Conservation (phyloP, 2,797 vertebrate species). For the Ctenopoma kingsleyae region DNA sequence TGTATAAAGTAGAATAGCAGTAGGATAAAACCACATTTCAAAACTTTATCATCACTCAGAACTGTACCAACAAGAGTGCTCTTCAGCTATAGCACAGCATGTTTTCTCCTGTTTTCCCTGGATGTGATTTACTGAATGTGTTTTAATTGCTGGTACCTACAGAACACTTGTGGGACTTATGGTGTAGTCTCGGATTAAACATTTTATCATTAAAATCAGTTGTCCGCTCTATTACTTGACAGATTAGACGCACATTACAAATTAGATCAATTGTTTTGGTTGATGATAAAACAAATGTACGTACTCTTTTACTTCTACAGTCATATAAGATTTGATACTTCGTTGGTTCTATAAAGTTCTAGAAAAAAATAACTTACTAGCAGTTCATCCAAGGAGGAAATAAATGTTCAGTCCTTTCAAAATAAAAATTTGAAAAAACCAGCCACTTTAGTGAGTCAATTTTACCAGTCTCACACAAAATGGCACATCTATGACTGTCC, state of each 20-base stretch:
- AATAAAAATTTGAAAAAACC: too few species aligned
- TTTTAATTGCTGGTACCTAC: not conserved
- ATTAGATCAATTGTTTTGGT: not conserved
- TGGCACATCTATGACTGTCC: not conserved
- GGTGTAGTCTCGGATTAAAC: constrained; percentile 25
- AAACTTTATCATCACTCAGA: too few species aligned
- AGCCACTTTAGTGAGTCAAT: too few species aligned
- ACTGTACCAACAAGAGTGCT: constrained; percentile 1
- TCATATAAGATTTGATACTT: too few species aligned
- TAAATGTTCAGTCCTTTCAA: not conserved
- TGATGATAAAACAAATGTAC: not conserved
- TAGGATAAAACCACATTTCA: constrained; percentile 6
- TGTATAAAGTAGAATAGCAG: not conserved
- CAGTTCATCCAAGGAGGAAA: not conserved
- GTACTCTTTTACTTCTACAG: not conserved
- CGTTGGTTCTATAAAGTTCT: too few species aligned
- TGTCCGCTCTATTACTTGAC: not conserved
- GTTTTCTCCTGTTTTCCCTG: not conserved
- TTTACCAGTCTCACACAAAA: not conserved
- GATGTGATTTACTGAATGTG: not conserved
- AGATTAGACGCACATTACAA: not conserved
- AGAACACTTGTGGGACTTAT: not conserved
- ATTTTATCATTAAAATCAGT: not conserved
- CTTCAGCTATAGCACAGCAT: not conserved
- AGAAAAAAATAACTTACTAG: not conserved